phyloP scores from a whole-genome alignment of 2,797 vertebrate genomes.

The Fundulus diaphanus region DNA sequence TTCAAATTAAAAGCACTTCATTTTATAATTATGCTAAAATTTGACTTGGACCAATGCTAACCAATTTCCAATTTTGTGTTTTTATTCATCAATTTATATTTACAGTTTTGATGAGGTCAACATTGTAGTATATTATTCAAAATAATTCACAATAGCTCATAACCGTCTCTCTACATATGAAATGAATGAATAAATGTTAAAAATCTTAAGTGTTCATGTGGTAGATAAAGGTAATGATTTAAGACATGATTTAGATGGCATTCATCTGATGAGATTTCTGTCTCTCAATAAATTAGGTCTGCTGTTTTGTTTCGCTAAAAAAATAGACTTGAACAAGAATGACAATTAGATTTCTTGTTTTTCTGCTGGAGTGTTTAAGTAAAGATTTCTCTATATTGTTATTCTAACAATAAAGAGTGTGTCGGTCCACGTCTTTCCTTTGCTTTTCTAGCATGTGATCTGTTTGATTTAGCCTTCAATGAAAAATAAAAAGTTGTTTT shows the following conservation, averaged over 20 bases:
- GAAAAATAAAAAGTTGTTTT: constrained; percentile 13
- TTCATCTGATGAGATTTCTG: not conserved
- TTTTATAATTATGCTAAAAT: not conserved
- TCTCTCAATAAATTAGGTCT: not conserved
- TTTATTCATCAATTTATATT: not conserved
- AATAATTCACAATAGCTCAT: not conserved
- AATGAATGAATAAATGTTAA: not conserved
- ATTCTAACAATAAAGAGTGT: not conserved
- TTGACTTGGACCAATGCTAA: not conserved
- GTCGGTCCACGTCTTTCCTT: not conserved
- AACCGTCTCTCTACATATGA: not conserved
- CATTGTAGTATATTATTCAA: not conserved
- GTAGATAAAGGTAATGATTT: too few relatives aligned
- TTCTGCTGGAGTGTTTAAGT: not conserved
- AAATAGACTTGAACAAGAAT: not conserved
- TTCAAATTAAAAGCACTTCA: too few relatives aligned
- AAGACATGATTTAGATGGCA: too few relatives aligned
- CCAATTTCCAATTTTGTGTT: not conserved
- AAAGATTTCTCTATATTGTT: not conserved
- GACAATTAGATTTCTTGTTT: not conserved
- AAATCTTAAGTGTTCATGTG: not conserved
- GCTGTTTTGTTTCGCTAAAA: not conserved
- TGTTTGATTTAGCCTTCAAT: not conserved
- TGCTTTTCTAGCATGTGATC: not conserved
- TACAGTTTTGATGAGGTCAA: not conserved